These are phyloP conservation scores for human (Homo sapiens) DNA, from an alignment of 2,113 vertebrate genomes.

Conservation along the genomic window GRCh38 chr1:232962501-232963000, in stretches of 20 bases:
- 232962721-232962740: neutral
- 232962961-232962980: slow-evolving; percentile 66
- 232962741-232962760: neutral
- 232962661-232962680: neutral
- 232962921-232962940: slow-evolving; percentile 46
- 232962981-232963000: slow-evolving; percentile 44
- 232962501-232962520: neutral
- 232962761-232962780: slow-evolving; percentile 44
- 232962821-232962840: slow-evolving; percentile 13
- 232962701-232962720: neutral
- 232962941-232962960: slow-evolving; percentile 40
- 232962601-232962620: neutral
- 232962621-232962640: neutral
- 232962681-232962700: neutral
- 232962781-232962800: neutral
- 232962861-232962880: neutral
- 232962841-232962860: slow-evolving; percentile 3
- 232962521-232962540: neutral
- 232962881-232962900: slow-evolving; percentile 3
- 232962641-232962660: neutral
- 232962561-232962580: neutral
- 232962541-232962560: neutral
- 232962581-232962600: neutral
- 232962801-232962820: neutral
- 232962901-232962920: neutral